phyloP scores from a whole-genome alignment of 2,113 vertebrate genomes.

The Dipodomys merriami region DNA sequence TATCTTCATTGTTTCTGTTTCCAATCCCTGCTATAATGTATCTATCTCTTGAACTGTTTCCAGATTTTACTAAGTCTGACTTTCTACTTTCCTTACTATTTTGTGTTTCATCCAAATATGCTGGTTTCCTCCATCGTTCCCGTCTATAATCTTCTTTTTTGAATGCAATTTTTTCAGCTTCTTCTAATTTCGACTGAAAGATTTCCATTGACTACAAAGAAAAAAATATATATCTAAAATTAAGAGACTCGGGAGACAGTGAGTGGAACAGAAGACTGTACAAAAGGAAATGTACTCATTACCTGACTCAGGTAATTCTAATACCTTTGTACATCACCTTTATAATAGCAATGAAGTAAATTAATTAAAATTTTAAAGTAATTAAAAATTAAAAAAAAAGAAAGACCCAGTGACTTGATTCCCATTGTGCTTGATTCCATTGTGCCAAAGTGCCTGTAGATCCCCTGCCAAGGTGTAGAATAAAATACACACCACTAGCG shows the following conservation, averaged over 20 bases:
- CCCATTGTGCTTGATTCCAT: neutral
- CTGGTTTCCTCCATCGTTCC: conserved; percentile 84
- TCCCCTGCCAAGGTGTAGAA: neutral
- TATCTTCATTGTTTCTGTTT: conserved; percentile 50
- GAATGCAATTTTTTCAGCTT: conserved; percentile 89
- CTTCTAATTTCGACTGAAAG: conserved; percentile 92
- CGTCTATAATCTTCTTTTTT: conserved; percentile 74
- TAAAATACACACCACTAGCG: neutral
- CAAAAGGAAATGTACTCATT: no score
- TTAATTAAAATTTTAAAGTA: no score
- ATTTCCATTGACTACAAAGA: conserved; percentile 91
- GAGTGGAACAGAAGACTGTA: no score
- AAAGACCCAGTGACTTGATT: neutral
- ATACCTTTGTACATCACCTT: no score
- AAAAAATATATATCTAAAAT: conserved; percentile 68
- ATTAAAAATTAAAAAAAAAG: no score
- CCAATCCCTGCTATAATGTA: neutral
- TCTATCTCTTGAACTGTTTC: conserved; percentile 57
- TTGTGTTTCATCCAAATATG: conserved; percentile 70
- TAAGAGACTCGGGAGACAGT: neutral
- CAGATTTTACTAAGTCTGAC: conserved; percentile 56
- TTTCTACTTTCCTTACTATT: conserved; percentile 67
- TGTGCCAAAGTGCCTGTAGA: neutral
- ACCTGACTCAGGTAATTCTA: no score
- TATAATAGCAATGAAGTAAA: no score